Base-by-base conservation (phyloP, 2,888 invertebrate species). In the Macrophya alboannulata region DNA sequence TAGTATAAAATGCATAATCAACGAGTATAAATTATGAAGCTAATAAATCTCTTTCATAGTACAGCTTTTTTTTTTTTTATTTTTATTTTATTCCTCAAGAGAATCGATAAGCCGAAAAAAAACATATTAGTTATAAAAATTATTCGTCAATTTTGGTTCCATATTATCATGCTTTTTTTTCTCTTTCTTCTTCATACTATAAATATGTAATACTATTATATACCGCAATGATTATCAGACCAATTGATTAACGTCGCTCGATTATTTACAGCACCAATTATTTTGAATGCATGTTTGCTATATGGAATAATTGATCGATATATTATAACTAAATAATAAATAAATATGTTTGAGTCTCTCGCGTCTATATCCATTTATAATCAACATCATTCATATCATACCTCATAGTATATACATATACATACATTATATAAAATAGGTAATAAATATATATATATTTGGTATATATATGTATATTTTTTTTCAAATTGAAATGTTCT, bases 371-470 rank as follows among this genome's bases (percentile, higher is more conserved):
- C 68, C 68, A 83, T 83, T 62, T 68, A 83, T 83, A 68, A 45
- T 83, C 68, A 68, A 65, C 12, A 62, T 81, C 81, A 81, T 83
- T 51, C 83, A 83, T 83, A 83, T 83, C 83, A 83, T 83, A 68
- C 45, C 48, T 51, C 83, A 83, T 83, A 83, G 65, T 83, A 62
- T 79, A 76, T 48, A 51, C 21, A 76, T 48, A 76, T 15, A 43
- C 5, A 48, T 48, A 76, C 71, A 71, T 74, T 25, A 45, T 25
- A 45, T 48, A 43, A 74, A 45, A 74, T 74, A 74, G 43, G 25
- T 74, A 74, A 72, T 10, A 37, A 40, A 40, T 72, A 72, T 43
- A 40, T 43, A 40, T 72, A 72, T 77, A 77, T 51, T 48, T 76
- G 12, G 31, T 59, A 81, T 62, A 62, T 40, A 65, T 65, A 62